Evolutionary conservation across 2,888 invertebrate species (phyloP), one percentile per base, ranked within the genome.

Genomic region (Caradrina clavipalpis): DNA sequence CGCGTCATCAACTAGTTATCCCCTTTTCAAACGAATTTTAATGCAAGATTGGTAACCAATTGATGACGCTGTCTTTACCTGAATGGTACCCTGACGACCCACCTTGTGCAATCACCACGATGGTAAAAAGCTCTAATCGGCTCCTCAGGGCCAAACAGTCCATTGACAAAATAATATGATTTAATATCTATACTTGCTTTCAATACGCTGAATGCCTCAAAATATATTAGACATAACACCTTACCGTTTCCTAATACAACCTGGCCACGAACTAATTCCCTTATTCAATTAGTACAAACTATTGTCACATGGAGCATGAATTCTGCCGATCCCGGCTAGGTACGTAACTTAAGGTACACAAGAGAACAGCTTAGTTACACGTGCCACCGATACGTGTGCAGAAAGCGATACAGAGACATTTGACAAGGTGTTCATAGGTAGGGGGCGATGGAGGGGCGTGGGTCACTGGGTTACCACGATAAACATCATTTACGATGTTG

Each of bases 401-500:
- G 73, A 81, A 80, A 77, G 66, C 80, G 76, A 80, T 83, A 80
- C 73, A 78, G 53, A 67, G 66, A 26, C 78, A 73, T 85, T 83
- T 84, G 88, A 85, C 84, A 84, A 85, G 83, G 83, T 86, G 80
- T 78, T 83, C 76, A 80, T 81, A 84, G 75, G 72, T 80, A 80
- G 54, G 19, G 50, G 19, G 47, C 35, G 49, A 47, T 47, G 22
- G 70, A 80, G 69, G 86, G 88, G 47, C 49, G 69, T 81, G 76
- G 88, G 89, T 89, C 89, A 90, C 81, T 83, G 81, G 89, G 88
- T 86, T 88, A 87, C 87, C 84, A 76, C 88, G 89, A 92, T 91
- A 91, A 92, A 91, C 90, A 91, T 90, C 92, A 86, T 89, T 93
- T 91, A 91, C 89, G 89, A 90, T 84, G 87, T 86, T 84, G 88